These are phyloP conservation scores for Zygothrica quintamaculata DNA, from an alignment of 2,888 invertebrate genomes.

Conservation along the genomic window DNA sequence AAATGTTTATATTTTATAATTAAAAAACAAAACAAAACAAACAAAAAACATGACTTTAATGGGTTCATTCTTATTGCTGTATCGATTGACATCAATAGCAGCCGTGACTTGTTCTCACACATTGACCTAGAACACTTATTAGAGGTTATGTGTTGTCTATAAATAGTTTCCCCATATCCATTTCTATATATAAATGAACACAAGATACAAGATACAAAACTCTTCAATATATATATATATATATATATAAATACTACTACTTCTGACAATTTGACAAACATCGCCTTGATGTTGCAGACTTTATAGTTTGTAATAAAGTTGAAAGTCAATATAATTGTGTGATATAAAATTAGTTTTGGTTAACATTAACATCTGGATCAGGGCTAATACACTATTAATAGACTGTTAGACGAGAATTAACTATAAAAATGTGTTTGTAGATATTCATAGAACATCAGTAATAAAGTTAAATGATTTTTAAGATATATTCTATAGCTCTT, in stretches of 20 bases:
- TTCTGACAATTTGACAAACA: conserved; percentile 52
- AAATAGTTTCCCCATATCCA: conserved; percentile 45
- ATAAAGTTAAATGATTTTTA: too few relatives aligned
- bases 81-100: conserved; percentile 55
- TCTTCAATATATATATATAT: conserved; percentile 14
- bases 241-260: conserved; percentile 8
- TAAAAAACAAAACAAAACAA: too few relatives aligned
- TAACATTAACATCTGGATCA: not conserved
- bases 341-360: not conserved
- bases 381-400: too few relatives aligned
- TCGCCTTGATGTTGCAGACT: conserved; percentile 30
- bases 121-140: conserved; percentile 71
- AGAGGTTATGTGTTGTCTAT: conserved; percentile 64
- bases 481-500: too few relatives aligned
- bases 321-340: conserved; percentile 9
- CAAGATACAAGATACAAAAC: too few relatives aligned
- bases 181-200: conserved; percentile 19
- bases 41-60: too few relatives aligned
- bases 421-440: too few relatives aligned
- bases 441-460: too few relatives aligned
- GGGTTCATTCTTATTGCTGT: too few relatives aligned
- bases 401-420: too few relatives aligned
- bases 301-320: conserved; percentile 43
- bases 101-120: conserved; percentile 60
- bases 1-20: too few relatives aligned